Percentiles rank a stretch among this genome's conserved stretches.
Evolutionary conservation across 2,888 invertebrate species (phyloP).

Genomic region (Aradus depressus): DNA sequence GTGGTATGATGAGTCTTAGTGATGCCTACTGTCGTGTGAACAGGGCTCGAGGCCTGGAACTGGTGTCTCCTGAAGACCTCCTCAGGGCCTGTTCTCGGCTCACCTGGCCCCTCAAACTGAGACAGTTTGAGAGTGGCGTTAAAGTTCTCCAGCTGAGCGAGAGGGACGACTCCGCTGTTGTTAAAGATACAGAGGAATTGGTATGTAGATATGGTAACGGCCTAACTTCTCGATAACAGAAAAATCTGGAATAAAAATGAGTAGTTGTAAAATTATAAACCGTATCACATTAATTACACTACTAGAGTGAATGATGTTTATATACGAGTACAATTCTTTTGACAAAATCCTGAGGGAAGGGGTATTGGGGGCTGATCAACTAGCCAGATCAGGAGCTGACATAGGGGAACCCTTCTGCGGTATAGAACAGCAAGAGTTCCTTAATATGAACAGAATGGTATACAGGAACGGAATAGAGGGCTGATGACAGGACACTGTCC

Average conservation of each 20-base stretch:
- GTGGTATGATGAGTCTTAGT: conserved; percentile 92
- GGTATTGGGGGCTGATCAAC: too few relatives aligned
- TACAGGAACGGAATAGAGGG: too few relatives aligned
- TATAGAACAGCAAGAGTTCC: too few relatives aligned
- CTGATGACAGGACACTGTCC: too few relatives aligned
- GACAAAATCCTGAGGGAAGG: too few relatives aligned
- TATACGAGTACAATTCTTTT: too few relatives aligned
- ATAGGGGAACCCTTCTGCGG: too few relatives aligned
- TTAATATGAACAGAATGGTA: too few relatives aligned
- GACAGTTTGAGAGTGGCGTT: conserved; percentile 88
- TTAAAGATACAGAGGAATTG: conserved; percentile 34
- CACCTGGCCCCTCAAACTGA: conserved; percentile 57
- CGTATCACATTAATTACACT: not conserved
- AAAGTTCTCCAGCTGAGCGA: conserved; percentile 78
- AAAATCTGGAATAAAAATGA: too few relatives aligned
- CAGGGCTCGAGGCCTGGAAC: conserved; percentile 87
- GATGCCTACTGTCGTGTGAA: conserved; percentile 97
- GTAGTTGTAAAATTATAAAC: conserved; percentile 11
- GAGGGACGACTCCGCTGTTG: conserved; percentile 59
- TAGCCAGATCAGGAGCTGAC: too few relatives aligned
- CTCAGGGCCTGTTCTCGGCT: conserved; percentile 73
- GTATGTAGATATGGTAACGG: too few relatives aligned
- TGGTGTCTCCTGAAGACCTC: conserved; percentile 94
- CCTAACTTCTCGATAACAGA: too few relatives aligned
- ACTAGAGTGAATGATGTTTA: not conserved